Evolutionary conservation across 2,797 vertebrate species (phyloP).

Genomic region (Pogonophryne albipinna): DNA sequence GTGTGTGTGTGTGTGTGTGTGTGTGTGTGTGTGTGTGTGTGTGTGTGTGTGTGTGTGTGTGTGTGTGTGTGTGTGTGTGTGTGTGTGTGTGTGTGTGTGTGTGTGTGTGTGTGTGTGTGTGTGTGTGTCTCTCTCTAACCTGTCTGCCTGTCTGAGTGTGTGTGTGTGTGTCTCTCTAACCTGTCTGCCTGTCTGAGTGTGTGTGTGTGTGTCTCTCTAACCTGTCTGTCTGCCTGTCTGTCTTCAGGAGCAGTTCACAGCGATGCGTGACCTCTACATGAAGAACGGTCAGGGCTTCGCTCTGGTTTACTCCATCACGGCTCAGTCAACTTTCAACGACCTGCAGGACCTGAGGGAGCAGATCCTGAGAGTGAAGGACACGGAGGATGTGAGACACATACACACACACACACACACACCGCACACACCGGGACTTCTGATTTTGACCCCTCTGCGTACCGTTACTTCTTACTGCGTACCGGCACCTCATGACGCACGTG

Average conservation of each 20-base stretch:
- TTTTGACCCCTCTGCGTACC: too few relatives aligned
- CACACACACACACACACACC: conserved; percentile 44
- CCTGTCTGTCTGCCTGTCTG: conserved; percentile 69
- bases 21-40: too few relatives aligned
- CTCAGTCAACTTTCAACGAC: conserved; percentile 99
- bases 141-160: not conserved
- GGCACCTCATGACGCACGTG: too few relatives aligned
- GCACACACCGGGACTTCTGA: too few relatives aligned
- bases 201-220: not conserved
- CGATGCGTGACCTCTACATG: conserved; percentile 99
- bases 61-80: too few relatives aligned
- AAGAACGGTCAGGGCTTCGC: conserved; percentile 99
- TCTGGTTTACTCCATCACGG: conserved; percentile 99
- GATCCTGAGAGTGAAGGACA: conserved; percentile 99
- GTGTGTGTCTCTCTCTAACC: too few relatives aligned
- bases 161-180: not conserved
- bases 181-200: conserved; percentile 10
- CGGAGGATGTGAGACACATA: conserved; percentile 92
- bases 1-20: too few relatives aligned
- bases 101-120: too few relatives aligned
- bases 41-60: too few relatives aligned
- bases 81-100: too few relatives aligned
- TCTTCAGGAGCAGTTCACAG: conserved; percentile 98
- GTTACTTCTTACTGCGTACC: too few relatives aligned
- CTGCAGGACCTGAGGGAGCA: conserved; percentile 98